Base-by-base conservation (phyloP, 2,113 vertebrate genomes). In the Centropus unirufus region DNA sequence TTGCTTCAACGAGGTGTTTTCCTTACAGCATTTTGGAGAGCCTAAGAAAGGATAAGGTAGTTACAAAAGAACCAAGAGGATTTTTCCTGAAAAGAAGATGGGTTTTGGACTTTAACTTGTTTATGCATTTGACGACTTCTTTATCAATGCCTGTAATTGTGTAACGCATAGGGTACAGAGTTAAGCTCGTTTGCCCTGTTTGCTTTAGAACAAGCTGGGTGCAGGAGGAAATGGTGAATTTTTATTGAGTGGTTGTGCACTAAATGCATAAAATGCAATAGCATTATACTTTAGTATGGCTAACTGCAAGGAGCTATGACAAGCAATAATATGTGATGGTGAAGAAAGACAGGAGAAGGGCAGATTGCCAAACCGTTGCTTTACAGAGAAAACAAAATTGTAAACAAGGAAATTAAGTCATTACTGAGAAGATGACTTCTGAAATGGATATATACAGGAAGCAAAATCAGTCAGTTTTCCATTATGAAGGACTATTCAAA, bases 401-500 rank as follows among this genome's bases (percentile, higher is more conserved):
- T 52, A 64, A 39, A 42, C 58, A 52, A 83, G 77, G 84, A 84
- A 89, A 95, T 93, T 72, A 93, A 95, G 62, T 84, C 67, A 73
- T 93, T 93, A 82, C 58, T 42, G 74, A 82, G 77, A 52, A 36
- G 54, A 54, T 89, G 81, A 84, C 44, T 95, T 93, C 57, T 93
- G 74, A 87, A 95, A 73, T 63, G 70, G 81, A 40, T 63, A 46
- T 15, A 39, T 44, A 62, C 36, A 62, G 59, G 40, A 93, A 91
- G 69, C 54, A 91, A 91, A 92, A 91, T 73, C 67, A 68, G 32
- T 94, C 42, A 17, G 29, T 34, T 91, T 97, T 91, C 54, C 22
- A 46, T 92, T 92, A 70, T 55, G 59, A 69, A 85, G 46, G 54
- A 52, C 62, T 76, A 19, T 27, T 85, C 24, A 79, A 66, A 82